Conservation (phyloP, 2,113 vertebrate species). For the Bostrychus sinensis region DNA sequence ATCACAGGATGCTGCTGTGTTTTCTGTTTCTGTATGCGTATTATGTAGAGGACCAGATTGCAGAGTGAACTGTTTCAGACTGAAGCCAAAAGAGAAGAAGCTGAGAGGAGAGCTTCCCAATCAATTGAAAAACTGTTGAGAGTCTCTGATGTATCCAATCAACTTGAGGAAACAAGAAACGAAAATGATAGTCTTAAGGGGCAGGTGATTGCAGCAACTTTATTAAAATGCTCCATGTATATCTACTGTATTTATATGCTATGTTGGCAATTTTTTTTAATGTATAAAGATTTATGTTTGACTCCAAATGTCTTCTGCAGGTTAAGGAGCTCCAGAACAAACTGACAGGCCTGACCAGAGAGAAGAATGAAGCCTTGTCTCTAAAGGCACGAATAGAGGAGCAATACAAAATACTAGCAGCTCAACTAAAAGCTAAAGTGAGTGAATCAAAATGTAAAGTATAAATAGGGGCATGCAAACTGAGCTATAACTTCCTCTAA, state of each 20-base stretch:
- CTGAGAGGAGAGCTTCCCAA: slow-evolving; percentile 41
- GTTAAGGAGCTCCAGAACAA: slow-evolving; percentile 58
- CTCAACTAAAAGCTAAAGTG: slow-evolving; percentile 80
- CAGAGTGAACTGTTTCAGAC: slow-evolving; percentile 72
- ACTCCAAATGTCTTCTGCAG: slow-evolving; percentile 34
- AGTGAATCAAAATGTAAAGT: no score
- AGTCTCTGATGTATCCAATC: slow-evolving; percentile 36
- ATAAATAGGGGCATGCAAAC: no score
- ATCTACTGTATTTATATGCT: no score
- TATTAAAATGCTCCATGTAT: no score
- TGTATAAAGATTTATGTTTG: neutral
- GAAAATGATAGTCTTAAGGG: slow-evolving; percentile 50
- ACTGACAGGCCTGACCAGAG: slow-evolving; percentile 43
- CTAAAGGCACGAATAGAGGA: slow-evolving; percentile 78
- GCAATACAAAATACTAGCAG: slow-evolving; percentile 66
- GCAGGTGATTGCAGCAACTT: slow-evolving; percentile 53
- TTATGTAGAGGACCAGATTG: slow-evolving; percentile 70
- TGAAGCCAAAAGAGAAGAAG: slow-evolving; percentile 66
- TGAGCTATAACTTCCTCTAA: neutral
- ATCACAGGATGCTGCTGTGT: neutral
- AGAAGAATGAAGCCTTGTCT: slow-evolving; percentile 44
- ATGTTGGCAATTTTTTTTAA: no score
- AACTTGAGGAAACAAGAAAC: slow-evolving; percentile 51
- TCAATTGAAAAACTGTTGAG: slow-evolving; percentile 42
- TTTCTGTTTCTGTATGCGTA: slow-evolving; percentile 1